Base-by-base conservation (phyloP, 2,888 invertebrate species). In the Agrochola lychnidis region DNA sequence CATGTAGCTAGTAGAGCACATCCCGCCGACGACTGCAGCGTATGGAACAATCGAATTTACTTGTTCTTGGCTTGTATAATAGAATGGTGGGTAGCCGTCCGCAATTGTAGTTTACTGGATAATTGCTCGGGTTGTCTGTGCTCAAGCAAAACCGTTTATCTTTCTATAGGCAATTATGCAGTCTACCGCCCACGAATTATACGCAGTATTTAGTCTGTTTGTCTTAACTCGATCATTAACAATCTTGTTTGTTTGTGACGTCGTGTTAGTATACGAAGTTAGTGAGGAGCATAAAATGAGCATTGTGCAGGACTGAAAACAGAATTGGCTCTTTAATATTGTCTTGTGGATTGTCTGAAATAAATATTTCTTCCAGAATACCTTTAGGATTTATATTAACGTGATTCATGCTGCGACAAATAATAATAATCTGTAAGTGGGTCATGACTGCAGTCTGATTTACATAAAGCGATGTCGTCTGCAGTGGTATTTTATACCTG, bases 381-480 rank as follows among this genome's bases (percentile, higher is more conserved):
- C 48, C n/a, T 76, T 70, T 57, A 67, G 69, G 74, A 40, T 66
- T 48, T 62, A 67, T 80, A 70, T 86, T 82, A 80, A 76, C 73
- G 88, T 90, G 92, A 91, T 90, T 92, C 91, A 92, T 89, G 89
- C 89, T 91, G 91, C 92, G 92, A 91, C 91, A 91, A 81, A 82
- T 88, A 88, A 82, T 82, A 81, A 82, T 88, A 88, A 82, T 82
- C 76, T 83, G 83, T 84, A 93, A 93, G 91, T 94, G 83, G 94
- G 94, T 93, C 94, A 94, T 85, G 92, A 93, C 93, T 94, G 94
- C 93, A 94, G 92, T 90, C 86, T 86, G 79, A 94, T 95, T 96
- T 92, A 90, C 94, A 94, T 95, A 93, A 45, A 93, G 87, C 89
- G 87, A 91, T 92, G 92, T 93, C 92, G 91, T 91, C 90, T 93